Conservation (phyloP, 2,797 vertebrate genomes). For the Diplodus sargus region DNA sequence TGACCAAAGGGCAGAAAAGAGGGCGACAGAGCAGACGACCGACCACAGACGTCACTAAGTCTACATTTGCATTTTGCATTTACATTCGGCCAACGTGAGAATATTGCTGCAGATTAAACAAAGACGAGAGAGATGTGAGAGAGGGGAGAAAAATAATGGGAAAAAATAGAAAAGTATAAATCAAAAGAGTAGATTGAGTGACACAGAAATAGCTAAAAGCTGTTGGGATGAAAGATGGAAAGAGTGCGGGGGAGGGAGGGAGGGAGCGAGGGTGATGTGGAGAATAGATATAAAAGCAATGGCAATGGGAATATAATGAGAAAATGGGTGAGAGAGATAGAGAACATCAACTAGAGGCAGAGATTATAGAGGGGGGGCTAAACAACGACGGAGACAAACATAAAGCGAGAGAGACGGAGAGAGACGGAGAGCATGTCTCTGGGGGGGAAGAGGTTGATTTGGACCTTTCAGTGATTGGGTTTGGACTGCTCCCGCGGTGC, state of each 20-base stretch:
- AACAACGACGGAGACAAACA: slow-evolving; percentile 39
- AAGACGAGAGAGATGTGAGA: slow-evolving; percentile 17
- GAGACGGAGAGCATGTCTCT: slow-evolving; percentile 53
- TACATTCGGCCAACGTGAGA: slow-evolving; percentile 25
- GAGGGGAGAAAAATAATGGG: slow-evolving; percentile 2
- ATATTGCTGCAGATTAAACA: slow-evolving; percentile 41
- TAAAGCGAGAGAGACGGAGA: slow-evolving; percentile 31
- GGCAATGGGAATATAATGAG: slow-evolving; percentile 57
- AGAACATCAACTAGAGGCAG: slow-evolving; percentile 37
- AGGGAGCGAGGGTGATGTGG: slow-evolving; percentile 30
- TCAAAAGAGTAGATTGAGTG: slow-evolving; percentile 54
- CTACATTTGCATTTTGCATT: slow-evolving; percentile 43
- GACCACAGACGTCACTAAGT: slow-evolving; percentile 13
- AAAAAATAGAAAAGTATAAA: slow-evolving; percentile 37
- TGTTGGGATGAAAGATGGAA: slow-evolving; percentile 47
- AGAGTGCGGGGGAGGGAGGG: slow-evolving; percentile 4
- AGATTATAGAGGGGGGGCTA: slow-evolving; percentile 15
- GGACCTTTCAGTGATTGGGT: slow-evolving; percentile 67
- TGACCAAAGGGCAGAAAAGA: slow-evolving; percentile 53
- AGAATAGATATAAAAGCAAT: slow-evolving; percentile 57
- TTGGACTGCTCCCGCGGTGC: slow-evolving; percentile 60
- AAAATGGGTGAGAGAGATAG: slow-evolving; percentile 46
- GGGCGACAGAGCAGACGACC: slow-evolving; percentile 16
- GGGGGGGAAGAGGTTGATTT: slow-evolving; percentile 62
- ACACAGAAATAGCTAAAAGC: slow-evolving; percentile 61